Percentiles rank a stretch among this genome's conserved stretches.
phyloP scores from a whole-genome alignment of 2,113 vertebrate genomes.

The Marmota monax region DNA sequence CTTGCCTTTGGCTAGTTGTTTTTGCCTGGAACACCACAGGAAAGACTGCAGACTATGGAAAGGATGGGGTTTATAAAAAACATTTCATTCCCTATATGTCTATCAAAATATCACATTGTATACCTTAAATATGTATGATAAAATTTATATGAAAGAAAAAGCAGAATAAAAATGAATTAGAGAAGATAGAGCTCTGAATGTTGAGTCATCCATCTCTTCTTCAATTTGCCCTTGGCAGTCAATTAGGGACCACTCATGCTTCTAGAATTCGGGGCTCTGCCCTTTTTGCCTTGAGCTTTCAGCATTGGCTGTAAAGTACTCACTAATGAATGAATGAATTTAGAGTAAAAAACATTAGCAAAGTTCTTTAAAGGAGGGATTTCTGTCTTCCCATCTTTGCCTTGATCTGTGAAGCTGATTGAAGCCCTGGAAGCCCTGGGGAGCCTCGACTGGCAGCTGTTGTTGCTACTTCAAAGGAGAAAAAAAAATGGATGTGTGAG shows the following conservation, averaged over 20 bases:
- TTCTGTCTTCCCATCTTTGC: slow-evolving; percentile 66
- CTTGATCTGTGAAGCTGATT: slow-evolving; percentile 59
- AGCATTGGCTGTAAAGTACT: slow-evolving; percentile 10
- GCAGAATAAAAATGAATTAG: neutral
- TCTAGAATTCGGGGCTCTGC: neutral
- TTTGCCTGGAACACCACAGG: neutral
- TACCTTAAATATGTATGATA: neutral
- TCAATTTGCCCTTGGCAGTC: neutral
- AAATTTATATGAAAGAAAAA: neutral
- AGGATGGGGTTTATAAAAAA: neutral
- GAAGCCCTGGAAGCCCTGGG: neutral
- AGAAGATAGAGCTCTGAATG: neutral
- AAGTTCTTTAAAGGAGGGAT: slow-evolving; percentile 54
- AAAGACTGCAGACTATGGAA: neutral
- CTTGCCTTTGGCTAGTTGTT: neutral
- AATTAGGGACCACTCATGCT: neutral
- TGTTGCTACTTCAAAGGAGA: slow-evolving; percentile 72
- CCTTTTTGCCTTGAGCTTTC: slow-evolving; percentile 19
- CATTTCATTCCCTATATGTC: neutral
- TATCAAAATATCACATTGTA: neutral
- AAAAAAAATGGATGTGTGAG: neutral
- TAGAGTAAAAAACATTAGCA: slow-evolving; percentile 50
- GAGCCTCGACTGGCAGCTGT: slow-evolving; percentile 50
- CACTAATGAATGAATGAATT: slow-evolving; percentile 59
- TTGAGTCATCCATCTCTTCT: neutral